A percentile compares a stretch with the other conserved stretches of the same genome.
Conservation (phyloP, 2,797 vertebrate species). For the Chloroceryle inda region DNA sequence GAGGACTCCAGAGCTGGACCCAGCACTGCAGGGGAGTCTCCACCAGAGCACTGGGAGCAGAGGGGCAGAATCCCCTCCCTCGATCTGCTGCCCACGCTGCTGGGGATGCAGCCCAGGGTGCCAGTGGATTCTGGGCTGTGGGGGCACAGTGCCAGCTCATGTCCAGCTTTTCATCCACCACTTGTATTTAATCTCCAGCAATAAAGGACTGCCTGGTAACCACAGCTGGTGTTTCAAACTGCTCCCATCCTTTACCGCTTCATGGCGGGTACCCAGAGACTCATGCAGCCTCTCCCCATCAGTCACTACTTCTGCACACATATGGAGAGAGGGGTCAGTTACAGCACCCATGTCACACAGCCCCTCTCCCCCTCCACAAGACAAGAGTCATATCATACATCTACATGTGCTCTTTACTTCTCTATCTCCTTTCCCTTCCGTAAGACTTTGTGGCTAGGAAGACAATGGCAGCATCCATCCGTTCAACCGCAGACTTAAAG, state of each 20-base stretch:
- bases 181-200: not conserved
- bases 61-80: no score
- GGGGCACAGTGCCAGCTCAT: no score
- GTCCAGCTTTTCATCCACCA: no score
- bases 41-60: no score
- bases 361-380: not conserved
- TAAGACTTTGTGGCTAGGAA: not conserved
- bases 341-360: not conserved
- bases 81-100: no score
- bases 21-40: no score
- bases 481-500: not conserved
- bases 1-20: no score
- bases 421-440: not conserved
- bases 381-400: not conserved
- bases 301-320: not conserved
- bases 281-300: not conserved
- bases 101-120: no score
- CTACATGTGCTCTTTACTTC: not conserved
- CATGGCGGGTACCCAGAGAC: not conserved
- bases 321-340: not conserved
- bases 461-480: not conserved
- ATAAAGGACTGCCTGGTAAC: not conserved
- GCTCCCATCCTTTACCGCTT: fast-evolving
- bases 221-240: not conserved
- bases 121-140: no score